Base-by-base conservation (phyloP, 2,113 vertebrate species). In the Megaleporinus macrocephalus region DNA sequence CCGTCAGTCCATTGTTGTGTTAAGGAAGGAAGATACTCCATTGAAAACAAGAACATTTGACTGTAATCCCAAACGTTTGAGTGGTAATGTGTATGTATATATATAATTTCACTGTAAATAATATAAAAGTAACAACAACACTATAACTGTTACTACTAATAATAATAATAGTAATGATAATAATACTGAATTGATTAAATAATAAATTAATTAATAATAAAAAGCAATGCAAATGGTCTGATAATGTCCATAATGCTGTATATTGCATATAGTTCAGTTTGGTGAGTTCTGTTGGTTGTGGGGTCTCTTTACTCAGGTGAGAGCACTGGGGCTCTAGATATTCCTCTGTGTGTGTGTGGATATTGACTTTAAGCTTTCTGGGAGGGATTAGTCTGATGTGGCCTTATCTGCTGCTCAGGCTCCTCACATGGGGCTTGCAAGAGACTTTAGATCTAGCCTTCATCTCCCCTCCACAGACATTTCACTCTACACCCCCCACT, bases 301-400 rank as follows among this genome's bases (percentile, higher is more conserved):
- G 71, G 22, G 36, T 30, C 33, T 16, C 7, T 62, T 79, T 41
- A 57, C 63, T 61, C 9, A 44, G 66, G 66, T 70, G 18, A n/a
- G 26, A 71, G 20, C 26, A 61, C 33, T 72, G 29, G 82, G 83
- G 55, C 66, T 80, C 72, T 80, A 68, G 84, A 66, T 82, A 57
- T 73, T 68, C 53, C 78, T 82, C 68, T 53, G 63, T 84, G 85
- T 88, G 78, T 71, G 83, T 88, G 80, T 85, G 84, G 84, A 84
- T 90, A 89, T 89, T 91, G 92, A 92, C 90, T 91, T 87, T 86
- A 90, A 89, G 88, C 87, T 89, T 87, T 87, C 85, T 89, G 87
- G 80, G 72, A 83, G 83, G 89, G 89, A 90, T 89, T 92, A 92
- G 88, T 84, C 76, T 85, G 88, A 87, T 86, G 88, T 85, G 80